Conservation (phyloP, 2,797 vertebrate species). For the Helarctos malayanus region DNA sequence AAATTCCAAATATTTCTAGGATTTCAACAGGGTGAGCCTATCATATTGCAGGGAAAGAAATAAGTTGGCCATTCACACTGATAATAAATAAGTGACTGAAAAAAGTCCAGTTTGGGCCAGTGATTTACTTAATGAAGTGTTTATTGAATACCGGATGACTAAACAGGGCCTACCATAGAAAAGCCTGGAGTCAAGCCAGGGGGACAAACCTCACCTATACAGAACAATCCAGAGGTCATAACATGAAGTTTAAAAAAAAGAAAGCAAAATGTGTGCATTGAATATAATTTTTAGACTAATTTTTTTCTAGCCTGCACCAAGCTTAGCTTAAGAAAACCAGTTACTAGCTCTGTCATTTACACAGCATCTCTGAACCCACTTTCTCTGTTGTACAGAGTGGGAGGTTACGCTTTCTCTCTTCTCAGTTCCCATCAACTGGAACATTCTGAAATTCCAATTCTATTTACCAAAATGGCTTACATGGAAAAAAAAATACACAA, state of each 20-base stretch:
- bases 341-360: neutral
- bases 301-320: neutral
- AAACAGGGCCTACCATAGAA: neutral
- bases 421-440: neutral
- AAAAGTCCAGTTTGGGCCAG: neutral
- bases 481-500: neutral
- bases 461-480: neutral
- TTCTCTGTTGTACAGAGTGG: neutral
- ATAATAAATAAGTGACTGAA: slow-evolving; percentile 6
- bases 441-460: slow-evolving; percentile 22
- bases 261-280: neutral
- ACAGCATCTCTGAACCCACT: neutral
- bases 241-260: slow-evolving; percentile 39
- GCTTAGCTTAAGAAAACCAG: neutral
- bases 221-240: neutral
- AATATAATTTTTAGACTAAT: neutral
- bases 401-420: neutral
- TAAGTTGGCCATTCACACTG: neutral
- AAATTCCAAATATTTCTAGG: slow-evolving; percentile 21
- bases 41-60: neutral
- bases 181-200: neutral
- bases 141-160: neutral
- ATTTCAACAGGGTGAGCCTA: neutral
- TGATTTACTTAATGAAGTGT: slow-evolving; percentile 13
- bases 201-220: neutral